Evolutionary conservation across 2,113 vertebrate genomes (phyloP).

Genomic region (Vireo altiloquus): DNA sequence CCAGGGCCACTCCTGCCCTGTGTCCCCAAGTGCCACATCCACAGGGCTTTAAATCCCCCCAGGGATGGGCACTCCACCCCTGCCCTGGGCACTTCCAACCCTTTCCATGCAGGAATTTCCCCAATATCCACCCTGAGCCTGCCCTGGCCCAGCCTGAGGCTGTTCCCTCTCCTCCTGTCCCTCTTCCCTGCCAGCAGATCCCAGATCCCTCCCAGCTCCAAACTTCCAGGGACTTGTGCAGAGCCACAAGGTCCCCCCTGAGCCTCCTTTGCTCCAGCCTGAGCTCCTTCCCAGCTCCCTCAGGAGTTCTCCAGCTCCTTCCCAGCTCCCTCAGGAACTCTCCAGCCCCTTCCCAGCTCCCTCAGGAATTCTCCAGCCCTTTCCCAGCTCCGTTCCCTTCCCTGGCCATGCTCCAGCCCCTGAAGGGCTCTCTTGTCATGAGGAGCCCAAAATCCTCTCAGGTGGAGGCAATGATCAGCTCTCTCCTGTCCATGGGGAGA

Average conservation of each 20-base stretch:
- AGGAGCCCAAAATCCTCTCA: background rate
- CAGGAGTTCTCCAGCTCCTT: background rate
- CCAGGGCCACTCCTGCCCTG: rapidly evolving
- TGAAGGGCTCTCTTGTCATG: background rate
- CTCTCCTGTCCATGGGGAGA: rapidly evolving
- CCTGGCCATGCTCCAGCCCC: background rate
- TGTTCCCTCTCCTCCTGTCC: background rate
- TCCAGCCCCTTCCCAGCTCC: no score
- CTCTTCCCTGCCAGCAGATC: background rate
- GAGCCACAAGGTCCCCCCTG: background rate
- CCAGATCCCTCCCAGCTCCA: background rate
- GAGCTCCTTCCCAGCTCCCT: background rate
- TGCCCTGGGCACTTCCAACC: background rate
- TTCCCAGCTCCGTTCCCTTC: no score
- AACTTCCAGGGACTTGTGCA: background rate
- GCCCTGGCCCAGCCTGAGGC: background rate
- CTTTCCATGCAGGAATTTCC: background rate
- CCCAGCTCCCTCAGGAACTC: background rate
- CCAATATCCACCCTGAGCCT: rapidly evolving
- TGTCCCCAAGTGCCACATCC: background rate
- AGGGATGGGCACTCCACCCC: background rate
- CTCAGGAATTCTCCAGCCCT: no score
- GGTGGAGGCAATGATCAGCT: background rate
- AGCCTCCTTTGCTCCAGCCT: background rate
- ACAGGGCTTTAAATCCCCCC: background rate